Evolutionary conservation across 1,140 invertebrate genomes (phyloP).

Genomic region (Metopolophium dirhodum): DNA sequence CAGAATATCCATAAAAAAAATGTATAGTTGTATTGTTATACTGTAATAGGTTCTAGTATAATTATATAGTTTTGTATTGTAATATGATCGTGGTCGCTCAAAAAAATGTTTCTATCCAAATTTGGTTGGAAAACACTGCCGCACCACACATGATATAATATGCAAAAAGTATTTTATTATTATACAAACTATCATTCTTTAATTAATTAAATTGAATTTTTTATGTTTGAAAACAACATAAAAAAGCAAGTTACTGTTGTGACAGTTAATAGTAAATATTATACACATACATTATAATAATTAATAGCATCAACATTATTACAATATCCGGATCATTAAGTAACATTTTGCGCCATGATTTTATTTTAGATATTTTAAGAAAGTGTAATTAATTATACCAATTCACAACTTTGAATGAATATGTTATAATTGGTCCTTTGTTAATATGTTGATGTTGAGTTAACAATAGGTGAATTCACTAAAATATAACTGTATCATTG

Average conservation of each 20-base stretch:
- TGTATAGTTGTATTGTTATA: no score
- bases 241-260: background rate
- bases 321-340: conserved; percentile 26
- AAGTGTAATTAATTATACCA: background rate
- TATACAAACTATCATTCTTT: background rate
- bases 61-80: no score
- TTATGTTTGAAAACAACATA: background rate
- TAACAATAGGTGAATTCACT: conserved; percentile 32
- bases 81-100: background rate
- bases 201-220: background rate
- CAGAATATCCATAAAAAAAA: background rate
- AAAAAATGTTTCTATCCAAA: background rate
- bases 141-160: background rate
- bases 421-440: conserved; percentile 17
- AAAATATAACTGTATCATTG: conserved; percentile 35
- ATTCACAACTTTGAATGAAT: background rate
- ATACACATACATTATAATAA: background rate
- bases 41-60: no score
- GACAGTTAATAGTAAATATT: background rate
- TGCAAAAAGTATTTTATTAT: background rate
- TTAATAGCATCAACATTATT: conserved; percentile 1
- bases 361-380: background rate
- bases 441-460: background rate
- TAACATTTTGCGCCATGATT: conserved; percentile 24
- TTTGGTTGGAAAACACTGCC: background rate